Conservation (phyloP, 1,140 invertebrate genomes). For the Drosophila prosaltans region DNA sequence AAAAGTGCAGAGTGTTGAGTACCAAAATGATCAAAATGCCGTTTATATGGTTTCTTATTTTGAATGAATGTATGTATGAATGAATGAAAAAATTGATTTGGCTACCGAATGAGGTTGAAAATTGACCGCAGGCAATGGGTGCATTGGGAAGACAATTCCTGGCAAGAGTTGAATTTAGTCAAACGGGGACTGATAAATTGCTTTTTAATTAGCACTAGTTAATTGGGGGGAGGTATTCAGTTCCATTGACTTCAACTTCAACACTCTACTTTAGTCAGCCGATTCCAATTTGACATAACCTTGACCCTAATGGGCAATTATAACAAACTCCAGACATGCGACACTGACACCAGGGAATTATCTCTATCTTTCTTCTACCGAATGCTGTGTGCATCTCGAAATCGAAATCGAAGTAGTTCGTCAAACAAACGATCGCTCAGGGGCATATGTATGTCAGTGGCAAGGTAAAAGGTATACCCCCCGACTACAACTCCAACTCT, state of each 20-base stretch:
- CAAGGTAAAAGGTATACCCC: constrained; percentile 33
- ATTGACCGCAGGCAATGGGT: constrained; percentile 33
- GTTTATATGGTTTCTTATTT: constrained; percentile 66
- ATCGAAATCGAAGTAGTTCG: constrained; percentile 70
- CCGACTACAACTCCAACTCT: neutral
- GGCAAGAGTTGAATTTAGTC: constrained; percentile 3
- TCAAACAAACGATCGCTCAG: constrained; percentile 66
- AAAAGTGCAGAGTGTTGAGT: constrained; percentile 57
- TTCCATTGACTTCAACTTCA: constrained; percentile 11
- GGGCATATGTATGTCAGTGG: constrained; percentile 58
- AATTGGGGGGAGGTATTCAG: neutral
- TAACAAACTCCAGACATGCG: constrained; percentile 50
- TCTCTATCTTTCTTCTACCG: constrained; percentile 5
- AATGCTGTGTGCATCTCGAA: constrained; percentile 50
- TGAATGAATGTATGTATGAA: neutral
- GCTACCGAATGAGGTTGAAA: constrained; percentile 40
- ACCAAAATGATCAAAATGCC: constrained; percentile 29
- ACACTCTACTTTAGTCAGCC: neutral
- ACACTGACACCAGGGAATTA: constrained; percentile 57
- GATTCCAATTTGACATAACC: constrained; percentile 64
- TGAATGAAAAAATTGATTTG: constrained; percentile 30
- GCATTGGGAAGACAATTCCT: constrained; percentile 31
- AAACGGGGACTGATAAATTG: constrained; percentile 51
- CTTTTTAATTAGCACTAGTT: constrained; percentile 66
- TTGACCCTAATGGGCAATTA: constrained; percentile 76